Percentiles rank a stretch among this genome's conserved stretches.
These are phyloP conservation scores for Agrilus planipennis DNA, from an alignment of 1,140 invertebrate species.

Conservation along the genomic window DNA sequence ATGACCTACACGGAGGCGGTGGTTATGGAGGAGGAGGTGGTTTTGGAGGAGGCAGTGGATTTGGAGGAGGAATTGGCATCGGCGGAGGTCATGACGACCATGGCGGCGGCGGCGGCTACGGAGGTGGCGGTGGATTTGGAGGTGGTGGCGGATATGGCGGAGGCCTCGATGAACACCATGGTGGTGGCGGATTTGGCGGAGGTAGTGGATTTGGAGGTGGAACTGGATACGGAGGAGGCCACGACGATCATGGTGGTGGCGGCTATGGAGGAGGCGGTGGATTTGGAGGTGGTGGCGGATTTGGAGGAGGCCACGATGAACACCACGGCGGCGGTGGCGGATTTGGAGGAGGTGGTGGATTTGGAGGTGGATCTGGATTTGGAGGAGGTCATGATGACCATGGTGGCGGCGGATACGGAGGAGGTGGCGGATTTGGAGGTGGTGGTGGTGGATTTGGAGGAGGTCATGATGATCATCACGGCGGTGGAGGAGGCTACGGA, in stretches of 20 bases:
- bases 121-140: background rate
- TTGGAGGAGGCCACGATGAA: background rate
- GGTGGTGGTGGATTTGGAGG: constrained; percentile 5
- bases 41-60: constrained; percentile 13
- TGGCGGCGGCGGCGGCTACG: background rate
- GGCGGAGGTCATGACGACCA: constrained; percentile 1
- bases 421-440: constrained; percentile 11
- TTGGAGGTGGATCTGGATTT: background rate
- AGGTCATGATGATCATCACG: constrained; percentile 12
- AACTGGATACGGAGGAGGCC: background rate
- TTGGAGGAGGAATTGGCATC: background rate
- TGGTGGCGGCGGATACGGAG: constrained; percentile 8
- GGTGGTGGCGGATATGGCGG: constrained; percentile 1
- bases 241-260: background rate
- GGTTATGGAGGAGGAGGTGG: constrained; percentile 8
- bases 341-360: background rate
- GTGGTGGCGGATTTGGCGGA: background rate
- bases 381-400: background rate
- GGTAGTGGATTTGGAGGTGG: background rate
- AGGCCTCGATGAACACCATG: background rate
- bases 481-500: constrained; percentile 13
- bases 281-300: constrained; percentile 1
- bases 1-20: constrained; percentile 13
- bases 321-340: background rate
- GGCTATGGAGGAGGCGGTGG: background rate